These are phyloP conservation scores for Lampropteryx suffumata DNA, from an alignment of 2,888 invertebrate genomes.

Conservation along the genomic window DNA sequence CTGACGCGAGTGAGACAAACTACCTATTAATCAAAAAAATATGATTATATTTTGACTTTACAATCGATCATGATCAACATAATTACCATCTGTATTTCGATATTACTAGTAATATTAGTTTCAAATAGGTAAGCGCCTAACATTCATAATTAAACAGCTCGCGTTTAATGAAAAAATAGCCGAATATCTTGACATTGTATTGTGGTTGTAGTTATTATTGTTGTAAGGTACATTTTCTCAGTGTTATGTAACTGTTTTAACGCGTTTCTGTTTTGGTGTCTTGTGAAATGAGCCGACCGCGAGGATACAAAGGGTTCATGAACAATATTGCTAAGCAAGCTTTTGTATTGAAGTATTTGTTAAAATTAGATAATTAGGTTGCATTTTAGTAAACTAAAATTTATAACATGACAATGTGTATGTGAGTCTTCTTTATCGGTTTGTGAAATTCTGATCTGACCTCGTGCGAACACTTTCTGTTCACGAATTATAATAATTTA, in stretches of 20 bases:
- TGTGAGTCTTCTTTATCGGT: conserved; percentile 44
- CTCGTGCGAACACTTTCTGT: conserved; percentile 56
- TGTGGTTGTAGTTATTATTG: conserved; percentile 52
- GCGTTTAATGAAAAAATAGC: conserved; percentile 22
- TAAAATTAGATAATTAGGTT: conserved; percentile 56
- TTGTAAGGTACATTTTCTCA: conserved; percentile 48
- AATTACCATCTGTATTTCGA: too few relatives aligned
- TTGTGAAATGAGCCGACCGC: conserved; percentile 7
- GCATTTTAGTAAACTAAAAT: conserved; percentile 51
- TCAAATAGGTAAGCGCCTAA: background rate
- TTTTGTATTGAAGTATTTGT: conserved; percentile 55
- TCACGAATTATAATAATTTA: conserved; percentile 72
- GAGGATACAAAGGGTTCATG: conserved; percentile 30
- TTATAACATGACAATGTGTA: conserved; percentile 63
- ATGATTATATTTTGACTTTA: background rate
- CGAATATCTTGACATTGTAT: conserved; percentile 35
- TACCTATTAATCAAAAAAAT: background rate
- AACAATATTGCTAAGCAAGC: conserved; percentile 57
- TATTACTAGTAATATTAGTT: background rate
- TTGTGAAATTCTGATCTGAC: conserved; percentile 45
- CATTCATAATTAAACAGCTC: conserved; percentile 3
- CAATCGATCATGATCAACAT: too few relatives aligned
- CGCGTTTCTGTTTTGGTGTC: conserved; percentile 23
- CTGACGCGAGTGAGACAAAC: conserved; percentile 6
- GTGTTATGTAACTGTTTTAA: conserved; percentile 50